Conservation (phyloP, 2,888 invertebrate genomes). For the Stenichneumon culpator region DNA sequence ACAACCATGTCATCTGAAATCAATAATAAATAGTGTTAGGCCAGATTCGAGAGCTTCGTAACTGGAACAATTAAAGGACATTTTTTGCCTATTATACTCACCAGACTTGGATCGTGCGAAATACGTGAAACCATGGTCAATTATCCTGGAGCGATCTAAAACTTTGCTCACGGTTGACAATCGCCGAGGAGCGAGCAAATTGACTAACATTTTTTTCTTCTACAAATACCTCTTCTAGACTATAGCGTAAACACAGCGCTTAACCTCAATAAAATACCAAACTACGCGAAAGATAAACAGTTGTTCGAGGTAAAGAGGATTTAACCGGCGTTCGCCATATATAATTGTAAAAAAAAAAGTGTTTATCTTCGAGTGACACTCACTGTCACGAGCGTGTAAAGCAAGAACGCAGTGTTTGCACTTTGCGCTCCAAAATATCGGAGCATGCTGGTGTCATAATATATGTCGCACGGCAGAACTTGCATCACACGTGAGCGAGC, state of each 20-base stretch:
- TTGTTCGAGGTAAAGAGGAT: neutral
- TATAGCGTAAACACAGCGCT: neutral
- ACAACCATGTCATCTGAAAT: slow-evolving; percentile 84
- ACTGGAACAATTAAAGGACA: slow-evolving; percentile 20
- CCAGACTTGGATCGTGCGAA: slow-evolving; percentile 77
- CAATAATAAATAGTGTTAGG: slow-evolving; percentile 6
- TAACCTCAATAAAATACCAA: slow-evolving; percentile 54
- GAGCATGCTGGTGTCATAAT: slow-evolving; percentile 45
- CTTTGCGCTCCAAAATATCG: slow-evolving; percentile 55
- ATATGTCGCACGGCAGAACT: slow-evolving; percentile 35
- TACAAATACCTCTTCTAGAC: neutral
- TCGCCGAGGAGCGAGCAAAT: slow-evolving; percentile 63
- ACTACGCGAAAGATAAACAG: neutral
- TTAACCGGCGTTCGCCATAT: neutral
- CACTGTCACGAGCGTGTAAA: slow-evolving; percentile 50
- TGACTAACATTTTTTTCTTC: slow-evolving; percentile 63
- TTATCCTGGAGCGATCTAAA: slow-evolving; percentile 69
- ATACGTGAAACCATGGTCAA: slow-evolving; percentile 69
- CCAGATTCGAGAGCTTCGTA: neutral
- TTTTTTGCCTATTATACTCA: slow-evolving; percentile 63
- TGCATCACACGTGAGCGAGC: slow-evolving; percentile 64
- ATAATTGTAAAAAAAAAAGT: neutral
- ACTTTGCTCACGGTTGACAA: slow-evolving; percentile 69
- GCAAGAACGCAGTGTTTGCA: slow-evolving; percentile 16
- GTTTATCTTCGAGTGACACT: slow-evolving; percentile 5